Percentiles rank a stretch among this genome's conserved stretches.
Evolutionary conservation across 2,113 vertebrate genomes (phyloP).

Genomic region (Phylloscopus whistleri): DNA sequence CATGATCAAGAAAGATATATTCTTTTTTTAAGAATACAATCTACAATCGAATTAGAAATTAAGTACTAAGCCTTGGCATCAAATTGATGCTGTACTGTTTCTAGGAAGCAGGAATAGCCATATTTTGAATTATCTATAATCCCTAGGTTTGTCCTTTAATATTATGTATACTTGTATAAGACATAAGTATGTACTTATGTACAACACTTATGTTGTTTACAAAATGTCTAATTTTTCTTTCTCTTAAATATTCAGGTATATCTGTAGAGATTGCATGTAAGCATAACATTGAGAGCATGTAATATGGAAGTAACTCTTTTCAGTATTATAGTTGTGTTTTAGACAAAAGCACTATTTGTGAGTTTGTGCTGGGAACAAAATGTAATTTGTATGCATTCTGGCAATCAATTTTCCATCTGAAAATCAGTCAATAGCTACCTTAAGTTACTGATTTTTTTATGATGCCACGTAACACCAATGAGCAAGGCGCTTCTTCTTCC

Average conservation of each 20-base stretch:
- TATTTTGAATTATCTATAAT: neutral
- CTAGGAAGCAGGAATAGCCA: neutral
- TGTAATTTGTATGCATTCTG: neutral
- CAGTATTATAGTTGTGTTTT: neutral
- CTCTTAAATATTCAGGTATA: neutral
- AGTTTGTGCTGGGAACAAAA: neutral
- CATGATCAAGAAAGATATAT: neutral
- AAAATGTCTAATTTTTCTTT: neutral
- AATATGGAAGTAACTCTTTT: neutral
- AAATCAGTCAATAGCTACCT: neutral
- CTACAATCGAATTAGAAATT: neutral
- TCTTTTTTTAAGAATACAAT: neutral
- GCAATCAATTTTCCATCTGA: neutral
- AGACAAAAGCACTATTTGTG: neutral
- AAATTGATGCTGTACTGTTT: neutral
- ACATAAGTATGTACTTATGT: too few relatives aligned
- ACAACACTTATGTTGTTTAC: neutral
- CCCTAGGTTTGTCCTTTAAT: accelerated
- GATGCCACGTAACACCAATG: neutral
- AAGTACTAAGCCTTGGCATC: neutral
- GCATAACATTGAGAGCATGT: neutral
- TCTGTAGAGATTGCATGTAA: neutral
- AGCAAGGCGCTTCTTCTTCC: neutral
- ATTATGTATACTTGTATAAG: neutral
- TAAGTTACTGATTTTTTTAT: neutral